Evolutionary conservation across 2,113 vertebrate species (phyloP).

Genomic region (Uropsilus gracilis): DNA sequence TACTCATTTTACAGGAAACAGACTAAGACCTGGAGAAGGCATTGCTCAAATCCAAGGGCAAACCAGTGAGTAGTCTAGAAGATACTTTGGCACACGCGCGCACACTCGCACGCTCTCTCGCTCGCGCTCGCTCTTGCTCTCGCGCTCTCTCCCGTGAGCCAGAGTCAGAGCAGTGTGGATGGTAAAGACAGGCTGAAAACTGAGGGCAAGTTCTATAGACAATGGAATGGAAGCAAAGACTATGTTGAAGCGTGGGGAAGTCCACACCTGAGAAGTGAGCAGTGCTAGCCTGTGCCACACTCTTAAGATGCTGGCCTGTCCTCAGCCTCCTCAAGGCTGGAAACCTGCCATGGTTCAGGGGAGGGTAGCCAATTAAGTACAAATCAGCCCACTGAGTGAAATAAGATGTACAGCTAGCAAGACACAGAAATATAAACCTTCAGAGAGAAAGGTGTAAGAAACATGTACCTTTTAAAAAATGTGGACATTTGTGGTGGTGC

Average conservation of each 20-base stretch:
- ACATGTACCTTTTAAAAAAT: neutral
- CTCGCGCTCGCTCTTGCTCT: too few species aligned
- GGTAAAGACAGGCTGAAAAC: neutral
- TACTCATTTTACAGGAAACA: neutral
- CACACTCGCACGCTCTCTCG: too few species aligned
- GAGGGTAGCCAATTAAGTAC: neutral
- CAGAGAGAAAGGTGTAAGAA: too few species aligned
- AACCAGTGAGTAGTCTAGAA: neutral
- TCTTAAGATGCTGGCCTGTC: neutral
- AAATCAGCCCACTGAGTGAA: neutral
- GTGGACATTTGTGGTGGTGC: neutral
- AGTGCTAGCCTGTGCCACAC: neutral
- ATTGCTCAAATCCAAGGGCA: conserved; percentile 18
- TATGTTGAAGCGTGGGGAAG: neutral
- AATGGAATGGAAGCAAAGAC: neutral
- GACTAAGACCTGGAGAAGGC: neutral
- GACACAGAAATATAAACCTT: neutral
- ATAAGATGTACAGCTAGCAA: neutral
- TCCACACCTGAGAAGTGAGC: neutral
- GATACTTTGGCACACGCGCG: neutral
- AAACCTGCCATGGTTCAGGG: neutral
- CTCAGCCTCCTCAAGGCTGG: neutral
- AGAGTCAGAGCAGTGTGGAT: neutral
- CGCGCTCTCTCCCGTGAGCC: neutral
- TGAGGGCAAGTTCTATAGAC: neutral